Evolutionary conservation across 1,140 invertebrate species (phyloP).

Genomic region (Diprion similis): DNA sequence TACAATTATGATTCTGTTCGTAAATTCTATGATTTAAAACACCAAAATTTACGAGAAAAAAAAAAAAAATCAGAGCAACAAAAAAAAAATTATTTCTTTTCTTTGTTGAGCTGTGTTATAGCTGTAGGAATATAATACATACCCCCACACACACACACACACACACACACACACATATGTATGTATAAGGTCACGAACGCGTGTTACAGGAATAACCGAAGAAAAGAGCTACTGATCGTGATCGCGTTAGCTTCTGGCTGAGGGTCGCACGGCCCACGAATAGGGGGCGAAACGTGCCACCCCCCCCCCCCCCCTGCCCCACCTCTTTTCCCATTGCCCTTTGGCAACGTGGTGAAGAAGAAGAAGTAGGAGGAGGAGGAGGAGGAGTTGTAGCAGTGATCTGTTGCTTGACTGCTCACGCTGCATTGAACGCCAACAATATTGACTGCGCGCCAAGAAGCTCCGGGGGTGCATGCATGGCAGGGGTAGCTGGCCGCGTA

Average conservation of each 20-base stretch:
- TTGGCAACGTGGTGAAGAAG: neutral
- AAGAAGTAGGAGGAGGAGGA: neutral
- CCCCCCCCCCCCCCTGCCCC: neutral
- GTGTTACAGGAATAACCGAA: neutral
- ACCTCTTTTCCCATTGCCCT: neutral
- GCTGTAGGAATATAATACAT: too few relatives aligned
- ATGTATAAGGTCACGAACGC: too few relatives aligned
- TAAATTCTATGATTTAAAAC: too few relatives aligned
- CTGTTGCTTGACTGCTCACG: conserved; percentile 49
- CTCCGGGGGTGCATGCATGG: neutral
- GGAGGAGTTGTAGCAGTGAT: conserved; percentile 36
- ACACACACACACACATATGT: too few relatives aligned
- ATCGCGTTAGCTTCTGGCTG: conserved; percentile 1
- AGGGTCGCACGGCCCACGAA: too few relatives aligned
- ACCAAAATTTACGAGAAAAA: too few relatives aligned
- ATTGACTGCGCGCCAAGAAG: conserved; percentile 53
- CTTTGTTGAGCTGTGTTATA: too few relatives aligned
- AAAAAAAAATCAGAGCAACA: too few relatives aligned
- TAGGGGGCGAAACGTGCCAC: neutral
- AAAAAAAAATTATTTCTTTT: too few relatives aligned
- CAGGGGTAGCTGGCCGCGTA: too few relatives aligned
- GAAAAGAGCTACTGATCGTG: conserved; percentile 16
- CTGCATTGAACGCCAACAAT: conserved; percentile 48
- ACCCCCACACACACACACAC: too few relatives aligned
- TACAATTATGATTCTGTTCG: too few relatives aligned